Evolutionary conservation across 2,888 invertebrate species (phyloP).

Genomic region (Ferrisia virgata): DNA sequence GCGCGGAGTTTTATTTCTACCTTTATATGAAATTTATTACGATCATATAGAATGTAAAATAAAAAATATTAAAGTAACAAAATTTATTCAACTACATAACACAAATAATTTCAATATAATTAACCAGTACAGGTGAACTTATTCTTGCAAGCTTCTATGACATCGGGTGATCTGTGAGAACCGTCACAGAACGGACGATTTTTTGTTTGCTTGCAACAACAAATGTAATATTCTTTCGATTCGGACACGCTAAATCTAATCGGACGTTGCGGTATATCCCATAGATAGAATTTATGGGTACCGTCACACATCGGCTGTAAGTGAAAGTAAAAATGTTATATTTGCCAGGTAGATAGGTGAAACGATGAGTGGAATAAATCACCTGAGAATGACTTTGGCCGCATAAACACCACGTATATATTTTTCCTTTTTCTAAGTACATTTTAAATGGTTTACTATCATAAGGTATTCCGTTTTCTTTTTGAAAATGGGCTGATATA

Average conservation of each 20-base stretch:
- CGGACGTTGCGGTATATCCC: slow-evolving; percentile 75
- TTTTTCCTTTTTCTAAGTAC: slow-evolving; percentile 64
- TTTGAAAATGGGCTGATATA: slow-evolving; percentile 64
- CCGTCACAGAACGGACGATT: slow-evolving; percentile 97
- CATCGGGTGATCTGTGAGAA: slow-evolving; percentile 73
- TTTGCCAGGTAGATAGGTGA: not conserved
- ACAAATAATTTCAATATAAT: not conserved
- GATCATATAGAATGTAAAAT: slow-evolving; percentile 35
- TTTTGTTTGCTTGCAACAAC: slow-evolving; percentile 93
- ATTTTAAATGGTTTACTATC: slow-evolving; percentile 88
- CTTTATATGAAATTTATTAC: slow-evolving; percentile 35
- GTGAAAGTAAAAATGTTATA: not conserved
- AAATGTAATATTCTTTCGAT: slow-evolving; percentile 92
- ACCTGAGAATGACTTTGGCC: slow-evolving; percentile 82
- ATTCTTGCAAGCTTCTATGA: slow-evolving; percentile 55
- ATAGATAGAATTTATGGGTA: slow-evolving; percentile 73
- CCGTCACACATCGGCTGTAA: slow-evolving; percentile 89
- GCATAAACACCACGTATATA: slow-evolving; percentile 90
- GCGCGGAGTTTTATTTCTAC: slow-evolving; percentile 34
- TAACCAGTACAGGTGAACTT: slow-evolving; percentile 15
- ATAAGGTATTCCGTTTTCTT: slow-evolving; percentile 72
- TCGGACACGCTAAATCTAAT: slow-evolving; percentile 78
- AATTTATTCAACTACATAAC: not conserved
- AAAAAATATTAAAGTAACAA: not conserved
- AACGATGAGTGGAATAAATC: not conserved